These are phyloP conservation scores for Falco naumanni DNA, from an alignment of 2,797 vertebrate genomes.

Conservation along the genomic window DNA sequence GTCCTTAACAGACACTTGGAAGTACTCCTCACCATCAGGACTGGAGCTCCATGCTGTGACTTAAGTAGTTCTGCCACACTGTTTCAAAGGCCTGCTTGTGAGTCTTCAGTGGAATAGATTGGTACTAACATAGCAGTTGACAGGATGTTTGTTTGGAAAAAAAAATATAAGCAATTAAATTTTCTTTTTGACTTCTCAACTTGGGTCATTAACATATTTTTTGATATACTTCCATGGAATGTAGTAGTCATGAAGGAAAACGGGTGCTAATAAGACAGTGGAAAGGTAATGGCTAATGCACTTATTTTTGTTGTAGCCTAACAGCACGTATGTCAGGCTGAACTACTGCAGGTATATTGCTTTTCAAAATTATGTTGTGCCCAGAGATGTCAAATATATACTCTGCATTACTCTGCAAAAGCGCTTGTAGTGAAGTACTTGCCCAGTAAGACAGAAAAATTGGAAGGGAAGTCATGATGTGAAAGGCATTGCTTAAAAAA, in stretches of 20 bases:
- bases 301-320: background rate
- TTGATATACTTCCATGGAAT: background rate
- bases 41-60: background rate
- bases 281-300: background rate
- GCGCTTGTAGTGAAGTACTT: background rate
- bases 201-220: background rate
- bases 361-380: background rate
- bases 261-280: background rate
- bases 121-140: background rate
- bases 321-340: background rate
- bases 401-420: background rate
- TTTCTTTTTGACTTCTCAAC: background rate
- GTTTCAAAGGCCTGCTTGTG: background rate
- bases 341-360: background rate
- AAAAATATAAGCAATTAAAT: background rate
- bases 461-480: background rate
- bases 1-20: background rate
- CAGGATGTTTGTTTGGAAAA: background rate
- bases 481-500: background rate
- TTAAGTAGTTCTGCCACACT: background rate
- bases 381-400: accelerated
- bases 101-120: background rate
- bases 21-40: background rate
- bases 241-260: background rate
- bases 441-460: background rate